Conservation (phyloP, 2,797 vertebrate species). For the Falco columbarius region DNA sequence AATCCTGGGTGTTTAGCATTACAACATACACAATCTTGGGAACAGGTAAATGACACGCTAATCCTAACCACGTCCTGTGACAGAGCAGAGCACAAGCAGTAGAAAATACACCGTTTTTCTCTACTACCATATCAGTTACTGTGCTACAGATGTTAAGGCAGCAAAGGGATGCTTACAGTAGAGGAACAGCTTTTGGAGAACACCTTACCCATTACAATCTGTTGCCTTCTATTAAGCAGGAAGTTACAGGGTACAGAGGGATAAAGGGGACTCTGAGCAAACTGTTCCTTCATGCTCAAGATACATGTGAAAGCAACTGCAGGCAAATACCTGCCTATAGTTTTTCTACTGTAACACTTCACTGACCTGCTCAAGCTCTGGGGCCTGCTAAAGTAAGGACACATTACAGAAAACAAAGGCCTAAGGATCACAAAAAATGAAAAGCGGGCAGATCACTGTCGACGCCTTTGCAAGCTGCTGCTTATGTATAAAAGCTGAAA, state of each 20-base stretch:
- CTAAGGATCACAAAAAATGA: neutral
- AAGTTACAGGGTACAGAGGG: accelerated
- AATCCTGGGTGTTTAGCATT: neutral
- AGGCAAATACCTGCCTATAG: neutral
- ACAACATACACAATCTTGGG: neutral
- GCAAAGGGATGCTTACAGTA: neutral
- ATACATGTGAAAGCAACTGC: neutral
- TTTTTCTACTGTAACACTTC: neutral
- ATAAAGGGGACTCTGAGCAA: neutral
- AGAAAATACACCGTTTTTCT: neutral
- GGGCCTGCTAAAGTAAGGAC: neutral
- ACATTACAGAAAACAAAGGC: neutral
- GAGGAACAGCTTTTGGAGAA: neutral
- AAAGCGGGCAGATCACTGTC: accelerated
- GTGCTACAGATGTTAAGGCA: neutral
- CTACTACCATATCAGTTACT: neutral
- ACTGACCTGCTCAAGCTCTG: neutral
- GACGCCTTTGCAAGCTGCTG: neutral
- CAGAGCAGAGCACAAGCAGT: neutral
- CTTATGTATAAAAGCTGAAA: neutral
- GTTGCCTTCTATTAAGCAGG: too few relatives aligned
- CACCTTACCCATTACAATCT: neutral
- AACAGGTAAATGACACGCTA: neutral
- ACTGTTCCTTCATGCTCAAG: neutral
- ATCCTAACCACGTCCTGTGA: neutral